phyloP scores from a whole-genome alignment of 2,797 vertebrate genomes.

The Pterois miles region DNA sequence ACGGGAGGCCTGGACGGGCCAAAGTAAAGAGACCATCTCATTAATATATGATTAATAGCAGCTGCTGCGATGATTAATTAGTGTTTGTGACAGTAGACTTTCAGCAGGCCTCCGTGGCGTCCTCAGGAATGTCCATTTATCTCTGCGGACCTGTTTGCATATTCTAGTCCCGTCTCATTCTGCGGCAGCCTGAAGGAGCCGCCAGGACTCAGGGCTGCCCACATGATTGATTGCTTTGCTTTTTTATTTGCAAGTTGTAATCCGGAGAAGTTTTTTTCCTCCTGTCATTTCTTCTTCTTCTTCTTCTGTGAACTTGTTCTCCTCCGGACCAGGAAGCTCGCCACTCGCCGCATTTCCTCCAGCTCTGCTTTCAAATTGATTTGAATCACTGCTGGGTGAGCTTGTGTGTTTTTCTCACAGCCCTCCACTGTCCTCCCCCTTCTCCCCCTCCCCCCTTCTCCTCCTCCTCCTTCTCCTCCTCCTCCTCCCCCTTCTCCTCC shows the following conservation, averaged over 20 bases:
- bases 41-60: conserved; percentile 91
- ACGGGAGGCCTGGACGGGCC: conserved; percentile 73
- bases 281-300: conserved; percentile 17
- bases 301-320: conserved; percentile 68
- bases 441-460: background rate
- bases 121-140: conserved; percentile 79
- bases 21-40: conserved; percentile 88
- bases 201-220: conserved; percentile 83
- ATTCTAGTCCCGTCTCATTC: conserved; percentile 90
- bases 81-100: conserved; percentile 88
- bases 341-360: conserved; percentile 84
- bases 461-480: too few relatives aligned
- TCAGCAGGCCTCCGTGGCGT: conserved; percentile 54
- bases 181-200: conserved; percentile 81
- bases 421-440: conserved; percentile 19
- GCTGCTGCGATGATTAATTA: conserved; percentile 89
- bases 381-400: conserved; percentile 86
- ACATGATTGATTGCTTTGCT: conserved; percentile 92
- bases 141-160: conserved; percentile 83
- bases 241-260: conserved; percentile 91
- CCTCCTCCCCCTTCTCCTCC: too few relatives aligned
- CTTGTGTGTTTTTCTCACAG: conserved; percentile 93
- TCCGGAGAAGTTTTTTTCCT: conserved; percentile 75
- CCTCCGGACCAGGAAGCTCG: conserved; percentile 68
- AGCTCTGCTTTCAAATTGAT: conserved; percentile 88